phyloP scores from a whole-genome alignment of 2,797 vertebrate genomes.

The Ciconia nigra region DNA sequence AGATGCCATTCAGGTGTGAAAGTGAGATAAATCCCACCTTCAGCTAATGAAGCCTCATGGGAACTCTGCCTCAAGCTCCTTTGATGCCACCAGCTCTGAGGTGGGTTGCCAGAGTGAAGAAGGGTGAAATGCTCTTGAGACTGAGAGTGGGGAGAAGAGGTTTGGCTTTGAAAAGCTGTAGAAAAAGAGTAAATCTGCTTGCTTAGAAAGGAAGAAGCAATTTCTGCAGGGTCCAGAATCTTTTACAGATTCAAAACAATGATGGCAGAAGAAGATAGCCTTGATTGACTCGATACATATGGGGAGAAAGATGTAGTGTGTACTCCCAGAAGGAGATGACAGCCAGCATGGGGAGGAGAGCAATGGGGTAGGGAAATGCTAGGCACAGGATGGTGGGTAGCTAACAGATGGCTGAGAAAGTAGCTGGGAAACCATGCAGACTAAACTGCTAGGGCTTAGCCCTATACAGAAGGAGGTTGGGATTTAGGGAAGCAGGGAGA shows the following conservation, averaged over 20 bases:
- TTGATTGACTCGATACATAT: not conserved
- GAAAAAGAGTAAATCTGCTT: not conserved
- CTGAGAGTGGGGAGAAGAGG: not conserved
- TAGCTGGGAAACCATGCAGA: not conserved
- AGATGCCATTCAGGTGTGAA: not conserved
- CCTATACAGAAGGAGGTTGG: not conserved
- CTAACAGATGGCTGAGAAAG: not conserved
- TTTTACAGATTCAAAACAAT: not conserved
- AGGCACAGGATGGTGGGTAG: not conserved
- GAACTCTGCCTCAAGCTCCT: not conserved
- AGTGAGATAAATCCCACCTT: not conserved
- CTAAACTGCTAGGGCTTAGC: not conserved
- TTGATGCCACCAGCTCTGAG: rapidly evolving
- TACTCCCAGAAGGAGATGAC: not conserved
- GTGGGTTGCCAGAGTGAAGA: not conserved
- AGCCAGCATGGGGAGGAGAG: rapidly evolving
- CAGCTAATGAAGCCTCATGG: not conserved
- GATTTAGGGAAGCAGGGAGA: not conserved
- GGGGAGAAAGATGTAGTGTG: rapidly evolving
- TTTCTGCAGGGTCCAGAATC: not conserved
- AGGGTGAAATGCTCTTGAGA: not conserved
- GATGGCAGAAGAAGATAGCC: not conserved
- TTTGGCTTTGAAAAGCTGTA: not conserved
- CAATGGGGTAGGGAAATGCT: not conserved
- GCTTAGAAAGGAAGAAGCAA: not conserved